Evolutionary conservation across 2,113 vertebrate species (phyloP), one percentile per base, ranked within the genome.

Genomic region (Heloderma charlesbogerti): DNA sequence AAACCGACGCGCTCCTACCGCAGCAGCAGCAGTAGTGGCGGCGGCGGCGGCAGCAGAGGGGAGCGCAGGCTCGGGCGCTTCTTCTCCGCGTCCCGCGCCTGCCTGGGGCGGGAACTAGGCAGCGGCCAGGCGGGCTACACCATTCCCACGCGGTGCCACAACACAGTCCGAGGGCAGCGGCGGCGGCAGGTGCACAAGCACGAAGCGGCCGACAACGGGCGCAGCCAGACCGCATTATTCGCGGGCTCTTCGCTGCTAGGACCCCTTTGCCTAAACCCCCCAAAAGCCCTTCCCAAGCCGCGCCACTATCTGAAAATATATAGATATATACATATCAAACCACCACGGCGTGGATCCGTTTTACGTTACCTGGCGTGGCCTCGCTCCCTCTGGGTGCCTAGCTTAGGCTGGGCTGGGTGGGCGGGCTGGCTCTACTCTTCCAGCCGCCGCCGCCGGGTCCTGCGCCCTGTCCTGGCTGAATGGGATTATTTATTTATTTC

Each of bases 401-500:
- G 93, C 92, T 81, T 90, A 2, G 89, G 94, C 89, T 54, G 57
- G 57, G 10, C 2, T 63, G 60, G 60, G 16, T 87, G 72, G 48
- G 45, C 80, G 54, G 89, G 91, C 88, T 86, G 95, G 95, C 83
- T 90, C 96, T 90, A 63, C 94, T 91, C 89, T 87, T 91, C 89
- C 80, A 6, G 93, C 94, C 57, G 86, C 95, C 66, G 88, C 94
- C 34, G 94, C 94, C 94, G 89, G 90, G 79, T 94, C 82, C 91
- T 93, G 87, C 91, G 91, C 92, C 71, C 94, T 78, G 95, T 89
- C 94, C 81, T 83, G 90, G 93, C 72, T 77, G 95, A 95, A 91
- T 90, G 95, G 96, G 94, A 87, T 87, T 96, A 96, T 97, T 97
- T 96, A 97, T 97, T 97, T 96, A 92, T 95, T 95, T 88, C 94